These are phyloP conservation scores for Drosophila mimetica DNA, from an alignment of 2,888 invertebrate genomes.

Conservation along the genomic window DNA sequence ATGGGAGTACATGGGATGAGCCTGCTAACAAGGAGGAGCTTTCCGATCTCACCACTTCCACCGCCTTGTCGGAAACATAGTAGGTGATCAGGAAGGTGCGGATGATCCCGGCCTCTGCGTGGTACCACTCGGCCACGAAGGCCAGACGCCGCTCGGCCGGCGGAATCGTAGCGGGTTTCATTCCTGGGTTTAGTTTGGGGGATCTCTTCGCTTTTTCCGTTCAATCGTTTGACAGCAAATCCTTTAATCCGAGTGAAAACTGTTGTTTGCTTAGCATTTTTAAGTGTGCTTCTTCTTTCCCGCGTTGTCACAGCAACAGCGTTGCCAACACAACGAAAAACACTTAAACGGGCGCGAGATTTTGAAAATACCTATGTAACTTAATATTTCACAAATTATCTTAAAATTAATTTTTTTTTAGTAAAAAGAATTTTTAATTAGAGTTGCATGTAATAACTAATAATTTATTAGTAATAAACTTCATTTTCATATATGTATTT, in stretches of 20 bases:
- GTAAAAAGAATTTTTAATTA: no score
- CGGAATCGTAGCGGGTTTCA: conserved; percentile 24
- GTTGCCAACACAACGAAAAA: conserved; percentile 16
- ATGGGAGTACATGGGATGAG: neutral
- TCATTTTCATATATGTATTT: no score
- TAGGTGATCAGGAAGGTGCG: conserved; percentile 91
- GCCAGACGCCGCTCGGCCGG: conserved; percentile 69
- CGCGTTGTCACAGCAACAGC: conserved; percentile 59
- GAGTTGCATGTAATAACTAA: neutral
- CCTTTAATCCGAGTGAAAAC: conserved; percentile 30
- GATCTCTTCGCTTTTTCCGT: conserved; percentile 40
- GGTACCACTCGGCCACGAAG: conserved; percentile 94
- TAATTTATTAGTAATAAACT: no score
- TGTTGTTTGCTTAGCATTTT: conserved; percentile 37
- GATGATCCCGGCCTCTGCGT: conserved; percentile 90
- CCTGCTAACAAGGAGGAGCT: neutral
- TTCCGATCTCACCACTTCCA: conserved; percentile 89
- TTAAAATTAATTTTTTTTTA: neutral
- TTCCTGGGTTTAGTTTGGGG: neutral
- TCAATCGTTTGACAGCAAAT: conserved; percentile 23
- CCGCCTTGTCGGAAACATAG: conserved; percentile 90
- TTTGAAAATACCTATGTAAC: neutral
- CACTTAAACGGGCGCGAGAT: neutral
- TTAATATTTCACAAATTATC: neutral
- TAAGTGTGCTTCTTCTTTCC: conserved; percentile 57